These are phyloP conservation scores for Parauchenoglanis ngamensis DNA, from an alignment of 2,797 vertebrate species.

Conservation along the genomic window DNA sequence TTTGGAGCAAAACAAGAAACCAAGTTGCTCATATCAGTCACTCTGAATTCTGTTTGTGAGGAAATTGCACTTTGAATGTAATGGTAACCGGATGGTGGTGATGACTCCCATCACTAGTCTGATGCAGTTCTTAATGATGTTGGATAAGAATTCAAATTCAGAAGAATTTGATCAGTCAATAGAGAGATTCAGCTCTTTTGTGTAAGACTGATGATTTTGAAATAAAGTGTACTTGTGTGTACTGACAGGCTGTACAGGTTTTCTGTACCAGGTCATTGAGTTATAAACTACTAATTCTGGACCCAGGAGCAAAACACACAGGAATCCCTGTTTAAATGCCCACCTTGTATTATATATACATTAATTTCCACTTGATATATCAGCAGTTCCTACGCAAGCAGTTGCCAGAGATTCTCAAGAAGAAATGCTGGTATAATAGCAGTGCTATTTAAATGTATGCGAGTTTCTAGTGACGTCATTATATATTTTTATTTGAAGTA, in stretches of 20 bases:
- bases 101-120: not conserved
- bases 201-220: not conserved
- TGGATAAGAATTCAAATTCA: not conserved
- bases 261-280: not conserved
- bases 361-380: not conserved
- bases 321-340: not conserved
- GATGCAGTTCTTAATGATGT: not conserved
- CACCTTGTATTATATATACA: not conserved
- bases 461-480: not conserved
- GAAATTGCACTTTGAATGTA: constrained; percentile 5
- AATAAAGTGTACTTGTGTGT: constrained; percentile 7
- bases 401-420: too few relatives aligned
- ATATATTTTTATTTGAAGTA: not conserved
- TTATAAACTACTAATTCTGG: not conserved
- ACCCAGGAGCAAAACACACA: not conserved
- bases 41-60: not conserved
- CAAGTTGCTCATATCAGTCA: not conserved
- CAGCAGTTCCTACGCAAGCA: not conserved
- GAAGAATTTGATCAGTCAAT: not conserved
- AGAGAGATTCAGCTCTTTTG: not conserved
- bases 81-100: not conserved
- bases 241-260: not conserved
- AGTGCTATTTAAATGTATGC: not conserved
- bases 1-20: not conserved
- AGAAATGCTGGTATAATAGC: not conserved